Percentiles rank a stretch among this genome's conserved stretches.
phyloP scores from a whole-genome alignment of 2,888 invertebrate species.

The Netelia inedita region DNA sequence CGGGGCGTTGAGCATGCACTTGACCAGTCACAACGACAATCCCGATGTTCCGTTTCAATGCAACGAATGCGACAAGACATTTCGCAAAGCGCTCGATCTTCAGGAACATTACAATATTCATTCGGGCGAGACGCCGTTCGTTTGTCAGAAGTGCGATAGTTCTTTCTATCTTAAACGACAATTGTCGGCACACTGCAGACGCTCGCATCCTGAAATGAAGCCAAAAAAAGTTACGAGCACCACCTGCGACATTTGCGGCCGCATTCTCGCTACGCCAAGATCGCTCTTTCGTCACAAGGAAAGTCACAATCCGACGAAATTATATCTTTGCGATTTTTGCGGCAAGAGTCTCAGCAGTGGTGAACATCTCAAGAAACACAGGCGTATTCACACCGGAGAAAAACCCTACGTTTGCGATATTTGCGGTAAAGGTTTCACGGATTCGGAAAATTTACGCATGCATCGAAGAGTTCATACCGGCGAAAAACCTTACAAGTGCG shows the following conservation, averaged over 20 bases:
- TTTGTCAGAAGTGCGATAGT: constrained; percentile 79
- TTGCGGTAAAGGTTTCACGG: constrained; percentile 86
- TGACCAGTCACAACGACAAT: constrained; percentile 81
- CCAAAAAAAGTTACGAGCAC: constrained; percentile 82
- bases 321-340: constrained; percentile 86
- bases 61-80: constrained; percentile 82
- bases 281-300: constrained; percentile 82
- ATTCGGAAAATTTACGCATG: constrained; percentile 84
- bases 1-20: constrained; percentile 81
- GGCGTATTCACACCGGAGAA: constrained; percentile 86
- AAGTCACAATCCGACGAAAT: constrained; percentile 83
- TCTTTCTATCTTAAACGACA: constrained; percentile 81
- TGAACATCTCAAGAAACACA: constrained; percentile 85
- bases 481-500: constrained; percentile 86
- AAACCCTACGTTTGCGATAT: constrained; percentile 86
- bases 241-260: constrained; percentile 83
- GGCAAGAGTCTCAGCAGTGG: constrained; percentile 86
- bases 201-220: constrained; percentile 82
- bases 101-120: constrained; percentile 84
- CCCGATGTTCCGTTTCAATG: constrained; percentile 82
- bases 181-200: constrained; percentile 81
- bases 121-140: constrained; percentile 83
- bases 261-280: constrained; percentile 81
- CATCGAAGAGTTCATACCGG: constrained; percentile 86
- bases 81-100: constrained; percentile 81